Percentiles rank a stretch among this genome's conserved stretches.
Conservation (phyloP, 1,140 invertebrate species). For the Chrysopa pallens region DNA sequence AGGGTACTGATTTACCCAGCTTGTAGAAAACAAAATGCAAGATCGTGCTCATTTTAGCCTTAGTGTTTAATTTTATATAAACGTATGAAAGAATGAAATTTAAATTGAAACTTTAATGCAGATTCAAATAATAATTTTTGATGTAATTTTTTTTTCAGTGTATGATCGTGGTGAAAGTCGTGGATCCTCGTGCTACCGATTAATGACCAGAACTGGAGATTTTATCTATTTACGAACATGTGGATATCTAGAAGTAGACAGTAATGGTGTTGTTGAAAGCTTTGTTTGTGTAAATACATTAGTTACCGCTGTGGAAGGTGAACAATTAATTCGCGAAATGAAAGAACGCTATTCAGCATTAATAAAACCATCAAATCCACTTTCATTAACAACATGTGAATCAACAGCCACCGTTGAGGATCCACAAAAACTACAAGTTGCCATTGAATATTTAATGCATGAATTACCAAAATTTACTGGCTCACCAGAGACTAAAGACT, state of each 20-base stretch:
- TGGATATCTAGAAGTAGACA: constrained; percentile 59
- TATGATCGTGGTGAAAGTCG: constrained; percentile 52
- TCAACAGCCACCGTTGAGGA: constrained; percentile 36
- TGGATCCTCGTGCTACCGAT: constrained; percentile 63
- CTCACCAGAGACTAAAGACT: constrained; percentile 10
- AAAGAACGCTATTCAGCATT: constrained; percentile 45
- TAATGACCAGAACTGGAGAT: constrained; percentile 55
- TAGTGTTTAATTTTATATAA: no score
- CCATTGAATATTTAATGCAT: constrained; percentile 45
- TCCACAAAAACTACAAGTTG: constrained; percentile 40
- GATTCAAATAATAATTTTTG: background rate
- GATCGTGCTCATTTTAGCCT: no score
- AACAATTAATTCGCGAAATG: constrained; percentile 46
- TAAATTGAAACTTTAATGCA: no score
- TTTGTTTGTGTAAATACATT: constrained; percentile 73
- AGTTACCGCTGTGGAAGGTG: constrained; percentile 51
- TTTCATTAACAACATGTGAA: constrained; percentile 4
- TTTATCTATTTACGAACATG: constrained; percentile 65
- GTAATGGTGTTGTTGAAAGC: constrained; percentile 50
- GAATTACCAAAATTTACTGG: constrained; percentile 27
- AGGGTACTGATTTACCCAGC: no score
- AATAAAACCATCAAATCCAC: constrained; percentile 22
- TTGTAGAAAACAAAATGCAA: no score
- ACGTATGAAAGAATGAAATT: no score
- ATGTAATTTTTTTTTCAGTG: constrained; percentile 39